A percentile compares a stretch with the other conserved stretches of the same genome.
phyloP scores from a whole-genome alignment of 2,113 vertebrate species.

The Oryzias woworae region DNA sequence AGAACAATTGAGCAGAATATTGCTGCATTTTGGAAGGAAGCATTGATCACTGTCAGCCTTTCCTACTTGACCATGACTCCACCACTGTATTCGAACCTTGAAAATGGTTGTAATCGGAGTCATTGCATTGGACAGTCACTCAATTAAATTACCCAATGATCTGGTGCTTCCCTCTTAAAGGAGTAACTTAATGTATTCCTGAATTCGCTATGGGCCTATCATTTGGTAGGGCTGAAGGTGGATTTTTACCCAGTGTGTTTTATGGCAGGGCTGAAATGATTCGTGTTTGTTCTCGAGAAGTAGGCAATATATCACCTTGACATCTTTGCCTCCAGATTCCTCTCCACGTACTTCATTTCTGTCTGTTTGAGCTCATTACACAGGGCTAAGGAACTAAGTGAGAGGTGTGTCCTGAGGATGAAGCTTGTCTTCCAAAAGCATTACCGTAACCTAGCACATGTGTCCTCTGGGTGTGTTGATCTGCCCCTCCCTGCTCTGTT shows the following conservation, averaged over 20 bases:
- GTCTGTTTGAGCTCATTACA: conserved; percentile 65
- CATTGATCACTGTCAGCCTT: conserved; percentile 52
- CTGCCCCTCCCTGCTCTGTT: conserved; percentile 51
- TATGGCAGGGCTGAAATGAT: conserved; percentile 34
- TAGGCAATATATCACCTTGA: conserved; percentile 27
- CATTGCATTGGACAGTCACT: conserved; percentile 11
- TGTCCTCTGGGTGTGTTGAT: conserved; percentile 50
- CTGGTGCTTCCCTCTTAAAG: conserved; percentile 11
- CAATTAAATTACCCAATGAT: conserved; percentile 18
- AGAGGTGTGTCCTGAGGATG: conserved; percentile 55
- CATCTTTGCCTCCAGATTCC: conserved; percentile 19
- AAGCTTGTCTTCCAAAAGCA: conserved; percentile 64
- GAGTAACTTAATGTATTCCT: neutral
- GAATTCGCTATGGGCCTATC: neutral
- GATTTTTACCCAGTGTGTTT: conserved; percentile 33
- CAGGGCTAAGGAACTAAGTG: conserved; percentile 50
- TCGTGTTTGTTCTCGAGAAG: conserved; percentile 42
- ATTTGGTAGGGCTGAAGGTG: conserved; percentile 24
- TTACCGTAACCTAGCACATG: conserved; percentile 58
- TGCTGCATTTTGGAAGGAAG: conserved; percentile 34
- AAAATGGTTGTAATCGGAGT: conserved; percentile 39
- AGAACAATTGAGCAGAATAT: conserved; percentile 34
- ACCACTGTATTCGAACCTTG: conserved; percentile 18
- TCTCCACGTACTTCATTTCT: conserved; percentile 34
- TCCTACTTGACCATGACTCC: conserved; percentile 31